Evolutionary conservation across 2,113 vertebrate genomes (phyloP).

Genomic region (Oreotrochilus melanogaster): DNA sequence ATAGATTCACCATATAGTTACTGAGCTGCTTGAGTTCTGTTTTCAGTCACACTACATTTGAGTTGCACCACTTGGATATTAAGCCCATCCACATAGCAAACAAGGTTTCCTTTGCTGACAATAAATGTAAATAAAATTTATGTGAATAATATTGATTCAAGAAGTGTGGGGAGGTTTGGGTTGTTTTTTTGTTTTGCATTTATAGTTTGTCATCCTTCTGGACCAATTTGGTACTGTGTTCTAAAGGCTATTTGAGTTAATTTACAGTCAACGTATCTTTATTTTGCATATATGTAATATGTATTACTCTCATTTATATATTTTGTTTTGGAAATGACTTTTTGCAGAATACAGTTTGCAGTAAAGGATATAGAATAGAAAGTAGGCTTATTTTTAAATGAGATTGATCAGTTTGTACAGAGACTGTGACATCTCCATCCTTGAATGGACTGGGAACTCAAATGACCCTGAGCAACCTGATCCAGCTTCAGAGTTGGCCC

Average conservation of each 20-base stretch:
- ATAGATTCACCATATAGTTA: background rate
- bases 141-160: background rate
- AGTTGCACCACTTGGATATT: background rate
- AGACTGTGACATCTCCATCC: background rate
- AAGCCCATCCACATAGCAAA: background rate
- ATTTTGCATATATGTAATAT: background rate
- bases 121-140: background rate
- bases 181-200: background rate
- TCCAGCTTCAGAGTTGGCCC: background rate
- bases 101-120: background rate
- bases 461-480: constrained; percentile 13
- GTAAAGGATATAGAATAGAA: background rate
- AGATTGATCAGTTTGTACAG: background rate
- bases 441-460: background rate
- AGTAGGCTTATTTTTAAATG: background rate
- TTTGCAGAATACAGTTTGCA: background rate
- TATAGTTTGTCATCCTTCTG: background rate
- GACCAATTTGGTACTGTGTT: background rate
- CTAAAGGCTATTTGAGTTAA: background rate
- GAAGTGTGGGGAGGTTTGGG: background rate
- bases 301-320: background rate
- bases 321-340: background rate
- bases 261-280: background rate
- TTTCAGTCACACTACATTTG: background rate
- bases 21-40: background rate